Evolutionary conservation across 2,113 vertebrate genomes (phyloP).

Genomic region (Gasterosteus aculeatus): DNA sequence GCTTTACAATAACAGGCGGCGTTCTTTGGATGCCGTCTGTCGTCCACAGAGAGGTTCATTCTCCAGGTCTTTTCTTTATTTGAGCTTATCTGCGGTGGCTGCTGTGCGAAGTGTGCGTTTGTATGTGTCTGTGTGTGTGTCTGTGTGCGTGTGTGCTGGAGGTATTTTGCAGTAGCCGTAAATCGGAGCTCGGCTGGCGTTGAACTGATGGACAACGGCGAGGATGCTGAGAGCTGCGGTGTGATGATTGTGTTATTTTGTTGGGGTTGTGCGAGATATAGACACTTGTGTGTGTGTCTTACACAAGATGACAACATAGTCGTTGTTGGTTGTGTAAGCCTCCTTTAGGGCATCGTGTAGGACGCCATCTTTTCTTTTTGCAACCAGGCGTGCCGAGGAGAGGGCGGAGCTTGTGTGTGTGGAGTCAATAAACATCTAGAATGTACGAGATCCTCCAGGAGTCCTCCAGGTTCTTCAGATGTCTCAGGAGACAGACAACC

Average conservation of each 20-base stretch:
- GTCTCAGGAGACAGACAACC: background rate
- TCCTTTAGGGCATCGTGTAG: background rate
- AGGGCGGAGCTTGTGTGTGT: background rate
- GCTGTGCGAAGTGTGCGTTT: constrained; percentile 56
- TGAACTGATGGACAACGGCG: constrained; percentile 66
- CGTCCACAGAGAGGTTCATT: constrained; percentile 68
- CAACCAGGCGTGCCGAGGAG: background rate
- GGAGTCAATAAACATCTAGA: too few species aligned
- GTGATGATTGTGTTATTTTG: constrained; percentile 55
- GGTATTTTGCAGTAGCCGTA: constrained; percentile 58
- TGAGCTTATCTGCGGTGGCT: constrained; percentile 72
- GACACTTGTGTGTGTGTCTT: constrained; percentile 9
- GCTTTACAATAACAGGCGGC: constrained; percentile 65
- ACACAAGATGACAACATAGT: too few species aligned
- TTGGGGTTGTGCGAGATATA: constrained; percentile 39
- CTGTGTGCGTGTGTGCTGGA: constrained; percentile 8
- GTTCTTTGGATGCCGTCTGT: constrained; percentile 67
- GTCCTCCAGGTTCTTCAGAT: background rate
- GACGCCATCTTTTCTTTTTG: background rate
- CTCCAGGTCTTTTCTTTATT: constrained; percentile 75
- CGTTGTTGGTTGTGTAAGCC: background rate
- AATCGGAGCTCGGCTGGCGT: constrained; percentile 62
- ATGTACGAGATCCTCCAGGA: too few species aligned
- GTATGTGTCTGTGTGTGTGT: constrained; percentile 21
- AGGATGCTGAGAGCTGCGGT: constrained; percentile 52